Conservation (phyloP, 2,797 vertebrate species). For the Danio albolineatus region DNA sequence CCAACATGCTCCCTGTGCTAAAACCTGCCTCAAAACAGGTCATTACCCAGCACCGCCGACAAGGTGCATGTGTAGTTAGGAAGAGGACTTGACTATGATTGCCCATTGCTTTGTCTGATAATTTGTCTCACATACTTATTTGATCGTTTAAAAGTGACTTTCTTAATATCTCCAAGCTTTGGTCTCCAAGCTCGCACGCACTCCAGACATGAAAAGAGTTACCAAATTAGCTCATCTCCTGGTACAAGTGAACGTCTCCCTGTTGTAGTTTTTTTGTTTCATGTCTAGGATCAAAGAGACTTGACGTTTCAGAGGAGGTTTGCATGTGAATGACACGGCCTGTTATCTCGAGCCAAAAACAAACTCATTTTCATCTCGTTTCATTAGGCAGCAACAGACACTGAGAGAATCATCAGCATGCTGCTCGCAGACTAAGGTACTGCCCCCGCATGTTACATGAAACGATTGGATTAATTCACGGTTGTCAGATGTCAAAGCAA, state of each 20-base stretch:
- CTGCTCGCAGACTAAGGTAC: conserved; percentile 15
- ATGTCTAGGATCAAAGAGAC: conserved; percentile 59
- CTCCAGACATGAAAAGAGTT: conserved; percentile 62
- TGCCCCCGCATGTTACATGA: conserved; percentile 45
- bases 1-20: conserved; percentile 4
- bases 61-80: conserved; percentile 36
- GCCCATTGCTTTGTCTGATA: conserved; percentile 58
- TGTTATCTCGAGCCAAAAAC: conserved; percentile 63
- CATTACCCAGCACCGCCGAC: conserved; percentile 45
- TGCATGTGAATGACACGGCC: conserved; percentile 58
- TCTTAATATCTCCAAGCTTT: conserved; percentile 57
- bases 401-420: conserved; percentile 41
- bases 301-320: conserved; percentile 49
- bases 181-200: conserved; percentile 42
- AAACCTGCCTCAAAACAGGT: conserved; percentile 41
- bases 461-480: conserved; percentile 42
- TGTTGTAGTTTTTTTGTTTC: conserved; percentile 58
- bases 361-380: conserved; percentile 53
- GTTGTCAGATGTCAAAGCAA: conserved; percentile 46
- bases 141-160: conserved; percentile 57
- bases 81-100: conserved; percentile 48
- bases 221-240: conserved; percentile 61
- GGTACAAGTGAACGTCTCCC: conserved; percentile 50
- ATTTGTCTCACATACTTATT: conserved; percentile 53
- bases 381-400: conserved; percentile 50